phyloP scores from a whole-genome alignment of 1,140 invertebrate genomes.

The Drosophila trapezifrons region DNA sequence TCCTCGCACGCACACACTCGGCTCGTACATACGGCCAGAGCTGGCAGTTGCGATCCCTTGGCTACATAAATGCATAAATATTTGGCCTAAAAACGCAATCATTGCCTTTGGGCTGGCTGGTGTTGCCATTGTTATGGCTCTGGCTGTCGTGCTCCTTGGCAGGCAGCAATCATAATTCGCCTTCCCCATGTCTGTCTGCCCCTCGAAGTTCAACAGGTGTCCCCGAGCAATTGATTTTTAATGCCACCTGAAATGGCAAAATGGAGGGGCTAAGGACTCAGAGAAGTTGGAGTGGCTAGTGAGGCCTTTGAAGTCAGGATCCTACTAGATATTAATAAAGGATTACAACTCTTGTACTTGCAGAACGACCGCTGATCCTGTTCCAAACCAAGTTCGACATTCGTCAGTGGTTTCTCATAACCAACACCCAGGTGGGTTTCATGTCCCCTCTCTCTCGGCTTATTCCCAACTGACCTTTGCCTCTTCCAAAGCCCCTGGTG shows the following conservation, averaged over 20 bases:
- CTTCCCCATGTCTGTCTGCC: slow-evolving; percentile 22
- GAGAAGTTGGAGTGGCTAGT: not conserved
- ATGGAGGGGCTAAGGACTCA: no score
- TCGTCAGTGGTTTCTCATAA: slow-evolving; percentile 93
- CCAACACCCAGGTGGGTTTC: slow-evolving; percentile 86
- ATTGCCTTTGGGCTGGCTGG: slow-evolving; percentile 17
- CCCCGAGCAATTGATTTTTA: slow-evolving; percentile 45
- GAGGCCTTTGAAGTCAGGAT: not conserved
- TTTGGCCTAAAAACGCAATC: slow-evolving; percentile 68
- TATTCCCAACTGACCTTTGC: slow-evolving; percentile 57
- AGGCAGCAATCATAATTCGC: slow-evolving; percentile 38
- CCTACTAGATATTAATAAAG: not conserved
- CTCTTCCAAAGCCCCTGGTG: slow-evolving; percentile 92
- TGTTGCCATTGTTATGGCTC: slow-evolving; percentile 19
- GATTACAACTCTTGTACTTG: not conserved
- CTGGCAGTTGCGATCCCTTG: slow-evolving; percentile 10
- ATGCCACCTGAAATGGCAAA: slow-evolving; percentile 16
- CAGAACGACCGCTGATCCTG: slow-evolving; percentile 93
- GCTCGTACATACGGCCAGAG: not conserved
- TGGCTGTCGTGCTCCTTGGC: slow-evolving; percentile 21
- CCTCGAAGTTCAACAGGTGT: slow-evolving; percentile 51
- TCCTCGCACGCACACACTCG: slow-evolving; percentile 53
- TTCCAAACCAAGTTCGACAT: slow-evolving; percentile 98
- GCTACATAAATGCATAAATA: slow-evolving; percentile 44
- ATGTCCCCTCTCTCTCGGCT: no score